Evolutionary conservation across 1,140 invertebrate genomes (phyloP).

Genomic region (Elysia chlorotica): DNA sequence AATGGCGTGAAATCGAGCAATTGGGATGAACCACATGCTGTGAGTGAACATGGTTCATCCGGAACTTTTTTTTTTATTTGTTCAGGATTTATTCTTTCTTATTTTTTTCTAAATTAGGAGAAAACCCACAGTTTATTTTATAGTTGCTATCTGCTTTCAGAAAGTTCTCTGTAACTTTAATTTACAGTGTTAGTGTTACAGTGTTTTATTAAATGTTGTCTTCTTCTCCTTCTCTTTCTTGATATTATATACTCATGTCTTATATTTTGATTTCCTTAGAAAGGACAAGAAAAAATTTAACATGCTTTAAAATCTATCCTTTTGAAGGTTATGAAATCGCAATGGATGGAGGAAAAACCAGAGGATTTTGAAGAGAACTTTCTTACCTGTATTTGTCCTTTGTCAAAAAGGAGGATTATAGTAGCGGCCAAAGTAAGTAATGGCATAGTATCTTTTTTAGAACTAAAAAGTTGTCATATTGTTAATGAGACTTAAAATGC

Average conservation of each 20-base stretch:
- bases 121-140: background rate
- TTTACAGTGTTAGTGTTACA: too few relatives aligned
- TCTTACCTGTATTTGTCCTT: background rate
- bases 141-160: too few relatives aligned
- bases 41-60: too few relatives aligned
- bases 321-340: constrained; percentile 9
- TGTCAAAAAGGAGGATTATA: constrained; percentile 6
- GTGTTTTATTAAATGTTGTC: background rate
- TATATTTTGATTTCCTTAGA: background rate
- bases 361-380: constrained; percentile 5
- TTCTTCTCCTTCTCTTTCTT: background rate
- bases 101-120: background rate
- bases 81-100: too few relatives aligned
- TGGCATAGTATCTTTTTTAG: background rate
- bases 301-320: background rate
- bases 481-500: too few relatives aligned
- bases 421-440: constrained; percentile 5
- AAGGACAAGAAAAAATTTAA: too few relatives aligned
- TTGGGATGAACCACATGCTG: background rate
- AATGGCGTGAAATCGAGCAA: background rate
- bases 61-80: too few relatives aligned
- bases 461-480: too few relatives aligned
- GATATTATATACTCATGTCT: too few relatives aligned
- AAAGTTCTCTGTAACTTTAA: too few relatives aligned
- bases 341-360: constrained; percentile 12